Percentiles rank a stretch among this genome's conserved stretches.
These are phyloP conservation scores for Drosophila neonasuta DNA, from an alignment of 2,888 invertebrate genomes.

Conservation along the genomic window DNA sequence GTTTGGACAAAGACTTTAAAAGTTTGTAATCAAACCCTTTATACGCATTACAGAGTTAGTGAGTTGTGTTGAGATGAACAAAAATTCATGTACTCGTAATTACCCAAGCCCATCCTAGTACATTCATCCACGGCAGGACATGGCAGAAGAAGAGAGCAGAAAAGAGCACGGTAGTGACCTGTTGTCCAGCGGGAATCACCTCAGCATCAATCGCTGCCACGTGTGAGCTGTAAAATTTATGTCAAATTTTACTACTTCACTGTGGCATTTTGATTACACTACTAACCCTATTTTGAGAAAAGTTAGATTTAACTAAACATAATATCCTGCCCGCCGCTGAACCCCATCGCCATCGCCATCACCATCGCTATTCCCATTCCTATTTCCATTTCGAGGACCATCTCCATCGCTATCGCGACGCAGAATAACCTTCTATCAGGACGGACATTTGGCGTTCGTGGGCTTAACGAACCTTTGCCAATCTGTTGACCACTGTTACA, in stretches of 20 bases:
- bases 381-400: background rate
- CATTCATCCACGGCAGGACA: background rate
- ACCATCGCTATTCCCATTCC: background rate
- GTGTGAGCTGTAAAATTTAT: conserved; percentile 66
- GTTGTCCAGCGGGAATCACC: conserved; percentile 49
- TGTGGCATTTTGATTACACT: conserved; percentile 62
- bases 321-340: conserved; percentile 33
- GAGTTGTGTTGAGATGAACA: background rate
- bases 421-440: conserved; percentile 58
- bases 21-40: background rate
- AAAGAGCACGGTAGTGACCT: conserved; percentile 19
- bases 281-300: conserved; percentile 64
- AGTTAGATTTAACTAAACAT: conserved; percentile 67
- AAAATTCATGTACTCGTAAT: conserved; percentile 12
- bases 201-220: conserved; percentile 54
- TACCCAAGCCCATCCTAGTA: background rate
- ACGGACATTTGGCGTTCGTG: conserved; percentile 41
- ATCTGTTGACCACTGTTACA: conserved; percentile 71
- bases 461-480: conserved; percentile 65
- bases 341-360: background rate
- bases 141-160: background rate
- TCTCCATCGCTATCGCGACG: conserved; percentile 23
- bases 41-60: background rate
- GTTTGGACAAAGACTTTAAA: background rate
- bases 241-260: conserved; percentile 64